phyloP scores from a whole-genome alignment of 2,888 invertebrate species.

The Laothoe populi region DNA sequence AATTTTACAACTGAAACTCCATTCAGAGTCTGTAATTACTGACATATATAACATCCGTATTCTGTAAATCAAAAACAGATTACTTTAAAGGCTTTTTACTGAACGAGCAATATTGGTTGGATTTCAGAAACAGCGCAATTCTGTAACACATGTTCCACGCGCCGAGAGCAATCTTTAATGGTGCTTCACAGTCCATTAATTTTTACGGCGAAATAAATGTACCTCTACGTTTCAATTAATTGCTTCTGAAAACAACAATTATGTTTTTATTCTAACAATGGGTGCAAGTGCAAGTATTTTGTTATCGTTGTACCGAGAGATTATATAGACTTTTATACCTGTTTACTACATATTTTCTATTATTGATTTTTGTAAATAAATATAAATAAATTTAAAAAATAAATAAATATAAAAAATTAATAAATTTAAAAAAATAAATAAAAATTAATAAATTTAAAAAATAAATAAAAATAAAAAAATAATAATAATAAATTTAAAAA shows the following conservation, averaged over 20 bases:
- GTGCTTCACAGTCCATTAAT: conserved; percentile 38
- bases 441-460: no score
- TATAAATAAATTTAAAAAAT: no score
- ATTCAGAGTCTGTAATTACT: background rate
- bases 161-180: conserved; percentile 27
- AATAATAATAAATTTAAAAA: no score
- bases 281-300: no score
- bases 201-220: conserved; percentile 35
- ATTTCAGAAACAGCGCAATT: conserved; percentile 12
- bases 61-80: background rate
- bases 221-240: conserved; percentile 37
- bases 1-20: background rate
- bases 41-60: background rate
- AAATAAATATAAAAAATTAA: no score
- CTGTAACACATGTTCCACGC: conserved; percentile 20
- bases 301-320: no score
- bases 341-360: no score
- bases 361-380: no score
- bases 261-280: conserved; percentile 13
- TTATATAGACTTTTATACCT: no score
- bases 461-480: no score
- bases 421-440: no score
- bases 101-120: conserved; percentile 7
- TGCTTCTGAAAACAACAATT: conserved; percentile 36
- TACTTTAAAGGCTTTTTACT: conserved; percentile 13